These are phyloP conservation scores for Porites divaricata DNA, from an alignment of 92 coral and sea anemone genomes.

Conservation along the genomic window DNA sequence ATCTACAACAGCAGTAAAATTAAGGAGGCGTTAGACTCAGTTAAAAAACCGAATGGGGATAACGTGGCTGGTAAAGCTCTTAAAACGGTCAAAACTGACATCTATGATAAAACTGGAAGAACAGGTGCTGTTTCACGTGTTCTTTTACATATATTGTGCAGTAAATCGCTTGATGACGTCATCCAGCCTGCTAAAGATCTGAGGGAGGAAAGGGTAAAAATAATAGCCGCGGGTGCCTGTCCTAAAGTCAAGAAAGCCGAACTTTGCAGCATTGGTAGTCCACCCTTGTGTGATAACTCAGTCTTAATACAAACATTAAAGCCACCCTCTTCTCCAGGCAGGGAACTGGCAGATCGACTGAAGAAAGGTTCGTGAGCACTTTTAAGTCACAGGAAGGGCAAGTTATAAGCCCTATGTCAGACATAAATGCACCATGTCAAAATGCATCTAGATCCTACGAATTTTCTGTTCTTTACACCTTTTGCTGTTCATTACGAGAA, in stretches of 20 bases:
- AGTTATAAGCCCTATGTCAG: no score
- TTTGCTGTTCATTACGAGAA: no score
- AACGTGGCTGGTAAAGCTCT: slow-evolving; percentile 74
- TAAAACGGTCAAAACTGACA: slow-evolving; percentile 62
- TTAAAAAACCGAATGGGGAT: slow-evolving; percentile 65
- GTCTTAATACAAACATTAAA: slow-evolving; percentile 64
- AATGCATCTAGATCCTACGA: background rate
- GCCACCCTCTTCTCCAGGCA: slow-evolving; percentile 74
- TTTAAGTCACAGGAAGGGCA: background rate
- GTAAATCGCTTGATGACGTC: slow-evolving; percentile 81
- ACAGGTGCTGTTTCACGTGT: slow-evolving; percentile 49
- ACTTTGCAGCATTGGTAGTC: slow-evolving; percentile 80
- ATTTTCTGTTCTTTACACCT: no score
- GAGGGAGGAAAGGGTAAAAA: slow-evolving; percentile 54
- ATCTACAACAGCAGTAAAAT: slow-evolving; percentile 54
- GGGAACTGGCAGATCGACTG: slow-evolving; percentile 70
- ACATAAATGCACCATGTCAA: no score
- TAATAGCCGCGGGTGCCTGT: slow-evolving; percentile 79
- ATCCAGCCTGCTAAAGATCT: slow-evolving; percentile 57
- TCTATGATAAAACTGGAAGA: slow-evolving; percentile 60
- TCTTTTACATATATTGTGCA: slow-evolving; percentile 73
- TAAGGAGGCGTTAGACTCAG: slow-evolving; percentile 52
- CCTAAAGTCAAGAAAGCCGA: slow-evolving; percentile 64
- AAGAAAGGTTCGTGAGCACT: slow-evolving; percentile 56
- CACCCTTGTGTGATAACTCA: slow-evolving; percentile 82